Percentiles rank a stretch among this genome's conserved stretches.
These are phyloP conservation scores for Caenorhabditis sp. DNA, from an alignment of 2,888 invertebrate genomes.

Conservation along the genomic window DNA sequence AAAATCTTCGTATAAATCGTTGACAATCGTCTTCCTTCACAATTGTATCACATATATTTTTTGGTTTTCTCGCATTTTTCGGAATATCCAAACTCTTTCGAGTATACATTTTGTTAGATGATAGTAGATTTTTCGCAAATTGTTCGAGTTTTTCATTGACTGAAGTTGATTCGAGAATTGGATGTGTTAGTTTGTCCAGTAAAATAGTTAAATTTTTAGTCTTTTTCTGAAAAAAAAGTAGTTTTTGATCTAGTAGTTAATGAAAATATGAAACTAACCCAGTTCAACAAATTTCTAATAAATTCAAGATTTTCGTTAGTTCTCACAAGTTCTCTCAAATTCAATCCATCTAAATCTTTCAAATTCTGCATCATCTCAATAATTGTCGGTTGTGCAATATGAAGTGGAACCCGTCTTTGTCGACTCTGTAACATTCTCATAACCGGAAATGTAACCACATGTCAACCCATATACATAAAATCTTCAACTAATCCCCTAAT, in stretches of 20 bases:
- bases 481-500: not conserved
- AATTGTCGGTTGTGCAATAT: not conserved
- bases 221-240: not conserved
- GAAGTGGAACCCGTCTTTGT: not conserved
- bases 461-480: not conserved
- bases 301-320: not conserved
- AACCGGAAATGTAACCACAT: not conserved
- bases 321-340: not conserved
- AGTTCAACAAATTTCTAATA: not conserved
- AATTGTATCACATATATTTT: slow-evolving; percentile 4
- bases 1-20: slow-evolving; percentile 2
- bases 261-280: not conserved
- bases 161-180: not conserved
- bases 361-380: not conserved
- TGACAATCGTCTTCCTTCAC: slow-evolving; percentile 1
- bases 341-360: not conserved
- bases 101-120: slow-evolving; percentile 6
- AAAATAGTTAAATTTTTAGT: not conserved
- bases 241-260: not conserved
- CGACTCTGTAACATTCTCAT: not conserved
- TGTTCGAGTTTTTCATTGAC: slow-evolving; percentile 10
- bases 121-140: slow-evolving; percentile 11
- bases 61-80: not conserved
- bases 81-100: not conserved
- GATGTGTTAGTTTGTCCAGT: not conserved